phyloP scores from a whole-genome alignment of 2,888 invertebrate species.

The Ethmia dodecea region DNA sequence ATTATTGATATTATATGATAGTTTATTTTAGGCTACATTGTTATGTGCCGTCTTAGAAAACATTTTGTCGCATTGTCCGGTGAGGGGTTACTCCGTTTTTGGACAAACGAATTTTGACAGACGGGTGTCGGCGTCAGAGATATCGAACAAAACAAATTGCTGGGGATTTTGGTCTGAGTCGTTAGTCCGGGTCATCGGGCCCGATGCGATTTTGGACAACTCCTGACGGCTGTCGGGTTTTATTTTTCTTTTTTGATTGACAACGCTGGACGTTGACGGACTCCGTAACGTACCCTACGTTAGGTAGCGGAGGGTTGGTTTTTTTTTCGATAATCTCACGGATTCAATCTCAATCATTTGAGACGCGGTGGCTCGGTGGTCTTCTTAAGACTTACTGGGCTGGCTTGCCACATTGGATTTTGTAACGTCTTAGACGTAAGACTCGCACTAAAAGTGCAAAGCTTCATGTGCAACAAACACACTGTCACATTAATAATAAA shows the following conservation, averaged over 20 bases:
- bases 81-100: constrained; percentile 34
- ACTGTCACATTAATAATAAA: no score
- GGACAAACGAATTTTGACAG: constrained; percentile 34
- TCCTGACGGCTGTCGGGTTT: constrained; percentile 68
- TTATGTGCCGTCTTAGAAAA: constrained; percentile 43
- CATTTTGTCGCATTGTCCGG: constrained; percentile 34
- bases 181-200: constrained; percentile 72
- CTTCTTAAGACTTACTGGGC: no score
- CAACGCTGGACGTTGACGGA: constrained; percentile 31
- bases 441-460: no score
- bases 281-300: no score
- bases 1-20: constrained; percentile 77
- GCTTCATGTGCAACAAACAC: no score
- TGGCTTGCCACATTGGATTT: no score
- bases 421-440: no score
- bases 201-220: constrained; percentile 74
- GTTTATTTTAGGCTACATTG: constrained; percentile 65
- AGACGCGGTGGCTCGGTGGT: no score
- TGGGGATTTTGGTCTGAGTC: constrained; percentile 69
- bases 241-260: constrained; percentile 67
- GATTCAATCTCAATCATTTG: no score
- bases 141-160: constrained; percentile 43
- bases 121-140: constrained; percentile 28
- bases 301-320: constrained; percentile 10
- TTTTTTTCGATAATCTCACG: no score